Conservation (phyloP, 2,797 vertebrate species). For the Gymnoscopelus microlampas region DNA sequence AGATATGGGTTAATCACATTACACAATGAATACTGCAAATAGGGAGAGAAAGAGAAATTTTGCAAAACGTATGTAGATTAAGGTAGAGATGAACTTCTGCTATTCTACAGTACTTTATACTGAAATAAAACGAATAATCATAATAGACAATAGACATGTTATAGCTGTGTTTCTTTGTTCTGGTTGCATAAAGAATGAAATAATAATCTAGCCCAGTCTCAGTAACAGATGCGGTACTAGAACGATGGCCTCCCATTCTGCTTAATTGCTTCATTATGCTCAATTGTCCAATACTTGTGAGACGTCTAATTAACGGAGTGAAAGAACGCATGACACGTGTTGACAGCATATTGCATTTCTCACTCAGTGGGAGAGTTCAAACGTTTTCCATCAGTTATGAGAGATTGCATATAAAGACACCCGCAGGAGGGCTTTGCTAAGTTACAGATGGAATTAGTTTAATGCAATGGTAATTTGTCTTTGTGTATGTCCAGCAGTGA, state of each 20-base stretch:
- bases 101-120: no score
- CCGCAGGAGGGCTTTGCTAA: conserved; percentile 41
- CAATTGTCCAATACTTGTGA: conserved; percentile 56
- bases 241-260: conserved; percentile 58
- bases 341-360: conserved; percentile 55
- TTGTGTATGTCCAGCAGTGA: conserved; percentile 1
- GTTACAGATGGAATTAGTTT: conserved; percentile 58
- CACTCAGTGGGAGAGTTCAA: conserved; percentile 62
- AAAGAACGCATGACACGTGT: conserved; percentile 38
- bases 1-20: no score
- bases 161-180: conserved; percentile 9
- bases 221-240: conserved; percentile 46
- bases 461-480: conserved; percentile 50
- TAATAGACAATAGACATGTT: conserved; percentile 6
- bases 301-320: conserved; percentile 66
- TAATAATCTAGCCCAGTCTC: conserved; percentile 47
- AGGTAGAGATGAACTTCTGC: no score
- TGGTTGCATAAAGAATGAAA: conserved; percentile 31
- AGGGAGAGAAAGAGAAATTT: no score
- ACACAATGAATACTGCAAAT: no score
- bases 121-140: neutral
- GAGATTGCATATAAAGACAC: conserved; percentile 57
- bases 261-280: conserved; percentile 61
- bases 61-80: no score
- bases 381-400: conserved; percentile 66